These are phyloP conservation scores for Haemorhous mexicanus DNA, from an alignment of 2,113 vertebrate genomes.

Conservation along the genomic window DNA sequence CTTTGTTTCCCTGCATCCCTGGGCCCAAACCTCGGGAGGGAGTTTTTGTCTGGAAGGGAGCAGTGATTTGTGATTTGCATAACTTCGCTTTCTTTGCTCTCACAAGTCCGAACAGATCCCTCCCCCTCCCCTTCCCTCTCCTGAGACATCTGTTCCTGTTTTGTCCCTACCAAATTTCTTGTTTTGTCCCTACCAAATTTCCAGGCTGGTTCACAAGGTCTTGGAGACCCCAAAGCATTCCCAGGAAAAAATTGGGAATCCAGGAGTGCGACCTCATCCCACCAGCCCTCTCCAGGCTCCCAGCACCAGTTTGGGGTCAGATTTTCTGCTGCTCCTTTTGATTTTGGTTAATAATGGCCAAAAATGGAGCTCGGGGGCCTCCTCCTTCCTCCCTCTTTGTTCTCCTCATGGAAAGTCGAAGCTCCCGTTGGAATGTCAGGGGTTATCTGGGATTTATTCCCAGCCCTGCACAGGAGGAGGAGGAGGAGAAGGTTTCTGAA, in stretches of 20 bases:
- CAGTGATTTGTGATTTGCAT: slow-evolving; percentile 49
- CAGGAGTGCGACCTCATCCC: background rate
- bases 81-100: background rate
- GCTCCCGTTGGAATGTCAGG: background rate
- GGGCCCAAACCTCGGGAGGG: background rate
- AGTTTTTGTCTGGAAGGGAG: background rate
- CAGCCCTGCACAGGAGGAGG: background rate
- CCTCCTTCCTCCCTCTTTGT: background rate
- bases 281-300: accelerated
- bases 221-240: background rate
- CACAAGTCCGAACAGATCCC: slow-evolving; percentile 34
- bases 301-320: background rate
- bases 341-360: background rate
- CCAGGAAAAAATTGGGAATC: background rate
- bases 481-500: background rate
- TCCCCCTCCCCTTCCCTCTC: slow-evolving; percentile 26
- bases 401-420: background rate
- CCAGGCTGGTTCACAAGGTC: background rate
- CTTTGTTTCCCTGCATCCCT: background rate
- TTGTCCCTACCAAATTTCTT: background rate
- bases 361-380: background rate
- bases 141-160: slow-evolving; percentile 39
- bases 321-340: background rate
- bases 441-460: background rate
- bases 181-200: background rate